Evolutionary conservation across 2,113 vertebrate species (phyloP), one percentile per base, ranked within the genome.

Genomic region (Dipodomys merriami): DNA sequence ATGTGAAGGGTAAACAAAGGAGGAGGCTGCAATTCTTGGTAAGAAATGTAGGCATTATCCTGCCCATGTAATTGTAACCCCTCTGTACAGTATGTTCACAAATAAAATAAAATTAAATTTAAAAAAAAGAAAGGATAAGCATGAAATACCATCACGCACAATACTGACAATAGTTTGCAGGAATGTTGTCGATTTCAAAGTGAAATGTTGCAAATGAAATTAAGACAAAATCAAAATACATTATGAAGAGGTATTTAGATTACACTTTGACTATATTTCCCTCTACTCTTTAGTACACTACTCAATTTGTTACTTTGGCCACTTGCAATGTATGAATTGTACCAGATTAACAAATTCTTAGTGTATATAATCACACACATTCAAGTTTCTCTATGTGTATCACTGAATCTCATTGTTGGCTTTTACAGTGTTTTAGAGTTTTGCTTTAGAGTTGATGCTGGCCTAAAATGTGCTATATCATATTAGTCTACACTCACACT

Each of bases 241-340:
- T 74, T 53, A 49, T 44, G 72, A 77, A 78, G 22, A 84, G 22
- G 6, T 39, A 23, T 39, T 30, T 72, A 25, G 7, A 35, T 83
- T 91, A 83, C 39, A 4, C 4, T 64, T 73, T 80, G 19, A 62
- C 64, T 80, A 68, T 64, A 72, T 77, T 83, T 9, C 1, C 3
- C 23, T 89, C 88, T 81, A 19, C 35, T 78, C 86, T 84, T 94
- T 16, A 79, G 12, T 62, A 60, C 83, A 27, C 86, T 4, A 64
- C 0, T 10, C 39, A 72, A 62, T 69, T 1, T 30, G 12, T 62
- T 5, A 69, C 7, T 8, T 64, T 83, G 0, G 80, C 35, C 10
- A n/a, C 29, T 33, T 74, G n/a, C 6, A 83, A 20, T 74, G 1
- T 79, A 65, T 12, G 74, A 80, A 64, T 62, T 83, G 0, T 57